phyloP scores from a whole-genome alignment of 2,113 vertebrate genomes.

The Piliocolobus tephrosceles region DNA sequence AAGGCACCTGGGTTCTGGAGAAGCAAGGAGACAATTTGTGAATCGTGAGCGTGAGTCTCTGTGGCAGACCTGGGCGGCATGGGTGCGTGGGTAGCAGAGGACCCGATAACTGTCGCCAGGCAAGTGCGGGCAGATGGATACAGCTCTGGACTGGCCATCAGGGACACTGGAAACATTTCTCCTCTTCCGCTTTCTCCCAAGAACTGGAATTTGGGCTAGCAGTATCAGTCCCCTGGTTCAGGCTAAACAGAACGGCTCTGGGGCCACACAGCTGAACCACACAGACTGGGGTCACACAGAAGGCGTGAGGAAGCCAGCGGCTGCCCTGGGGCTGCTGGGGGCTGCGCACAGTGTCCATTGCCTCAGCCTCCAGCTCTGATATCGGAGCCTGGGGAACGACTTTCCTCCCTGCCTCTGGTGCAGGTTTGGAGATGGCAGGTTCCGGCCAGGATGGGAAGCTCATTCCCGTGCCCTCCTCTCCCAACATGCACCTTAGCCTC shows the following conservation, averaged over 20 bases:
- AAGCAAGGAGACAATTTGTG: not conserved
- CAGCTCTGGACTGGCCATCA: not conserved
- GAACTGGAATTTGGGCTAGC: not conserved
- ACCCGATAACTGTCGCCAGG: not conserved
- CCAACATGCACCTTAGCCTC: no score
- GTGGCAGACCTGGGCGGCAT: not conserved
- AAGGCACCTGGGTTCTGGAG: not conserved
- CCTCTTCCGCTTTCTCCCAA: not conserved
- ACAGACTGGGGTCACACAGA: not conserved
- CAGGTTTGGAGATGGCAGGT: not conserved
- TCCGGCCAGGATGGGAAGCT: not conserved
- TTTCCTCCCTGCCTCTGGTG: not conserved
- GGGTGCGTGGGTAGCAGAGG: not conserved
- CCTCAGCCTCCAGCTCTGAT: not conserved
- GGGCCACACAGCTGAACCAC: not conserved
- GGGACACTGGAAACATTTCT: no score
- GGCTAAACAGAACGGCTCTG: not conserved
- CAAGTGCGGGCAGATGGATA: no score
- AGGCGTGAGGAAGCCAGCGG: not conserved
- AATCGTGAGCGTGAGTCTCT: not conserved
- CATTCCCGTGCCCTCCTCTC: not conserved
- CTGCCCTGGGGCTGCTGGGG: no score
- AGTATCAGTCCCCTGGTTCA: not conserved
- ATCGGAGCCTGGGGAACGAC: not conserved
- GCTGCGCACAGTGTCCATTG: no score